A percentile compares a stretch with the other conserved stretches of the same genome.
Conservation (phyloP, 2,888 invertebrate species). For the Myopa tessellatipennis region DNA sequence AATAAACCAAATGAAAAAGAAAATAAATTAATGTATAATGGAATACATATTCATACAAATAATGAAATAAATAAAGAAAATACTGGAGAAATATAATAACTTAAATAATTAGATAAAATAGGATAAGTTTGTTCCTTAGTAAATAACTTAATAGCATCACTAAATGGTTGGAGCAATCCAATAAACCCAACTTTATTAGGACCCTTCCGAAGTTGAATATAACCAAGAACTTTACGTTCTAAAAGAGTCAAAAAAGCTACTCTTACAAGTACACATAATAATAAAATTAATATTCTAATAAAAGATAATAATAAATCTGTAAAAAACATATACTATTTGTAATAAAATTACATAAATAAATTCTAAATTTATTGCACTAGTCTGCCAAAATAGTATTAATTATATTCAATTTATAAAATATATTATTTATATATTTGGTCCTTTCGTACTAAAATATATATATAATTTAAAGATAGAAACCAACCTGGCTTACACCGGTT, state of each 20-base stretch:
- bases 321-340: too few species aligned
- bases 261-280: too few species aligned
- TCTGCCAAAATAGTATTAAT: constrained; percentile 74
- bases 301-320: too few species aligned
- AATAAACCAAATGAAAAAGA: constrained; percentile 73
- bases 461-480: constrained; percentile 80
- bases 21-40: constrained; percentile 71
- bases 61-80: constrained; percentile 73
- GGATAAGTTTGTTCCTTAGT: constrained; percentile 75
- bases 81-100: constrained; percentile 58
- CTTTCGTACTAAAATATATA: constrained; percentile 48
- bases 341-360: too few species aligned
- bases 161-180: constrained; percentile 77
- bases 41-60: constrained; percentile 72
- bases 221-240: constrained; percentile 78
- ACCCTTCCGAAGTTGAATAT: constrained; percentile 80
- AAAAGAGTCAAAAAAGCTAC: constrained; percentile 66
- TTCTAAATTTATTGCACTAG: constrained; percentile 67
- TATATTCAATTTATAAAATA: constrained; percentile 64
- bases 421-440: constrained; percentile 70
- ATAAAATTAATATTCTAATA: too few species aligned
- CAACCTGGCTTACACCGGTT: constrained; percentile 73
- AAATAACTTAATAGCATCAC: constrained; percentile 79
- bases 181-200: constrained; percentile 77
- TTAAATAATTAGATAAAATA: constrained; percentile 72